phyloP scores from a whole-genome alignment of 1,140 invertebrate genomes.

The Neotoxoptera formosana region DNA sequence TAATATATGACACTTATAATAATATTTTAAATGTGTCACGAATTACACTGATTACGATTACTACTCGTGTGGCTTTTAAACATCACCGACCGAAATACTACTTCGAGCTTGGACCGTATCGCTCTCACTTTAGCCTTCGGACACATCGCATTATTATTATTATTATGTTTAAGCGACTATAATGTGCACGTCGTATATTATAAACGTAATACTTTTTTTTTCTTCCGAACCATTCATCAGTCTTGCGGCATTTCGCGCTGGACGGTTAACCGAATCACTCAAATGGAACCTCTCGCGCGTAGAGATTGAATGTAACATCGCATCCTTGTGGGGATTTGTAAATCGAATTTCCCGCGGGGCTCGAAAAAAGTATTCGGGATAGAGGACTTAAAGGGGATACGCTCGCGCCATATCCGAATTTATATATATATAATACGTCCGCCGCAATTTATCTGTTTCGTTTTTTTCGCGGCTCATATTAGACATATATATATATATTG shows the following conservation, averaged over 20 bases:
- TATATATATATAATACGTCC: background rate
- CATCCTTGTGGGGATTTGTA: slow-evolving; percentile 28
- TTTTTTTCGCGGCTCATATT: background rate
- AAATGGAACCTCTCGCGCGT: background rate
- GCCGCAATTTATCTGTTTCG: background rate
- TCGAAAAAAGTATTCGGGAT: background rate
- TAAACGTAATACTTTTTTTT: background rate
- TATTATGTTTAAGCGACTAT: background rate
- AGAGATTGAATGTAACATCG: slow-evolving; percentile 38
- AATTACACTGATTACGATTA: background rate
- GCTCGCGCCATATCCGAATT: background rate
- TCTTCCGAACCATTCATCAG: background rate
- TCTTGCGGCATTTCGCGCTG: background rate
- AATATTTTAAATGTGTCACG: background rate
- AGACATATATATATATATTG: background rate
- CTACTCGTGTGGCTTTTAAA: background rate
- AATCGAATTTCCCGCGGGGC: slow-evolving; percentile 44
- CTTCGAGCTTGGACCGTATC: background rate
- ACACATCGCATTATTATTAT: background rate
- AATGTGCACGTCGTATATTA: background rate
- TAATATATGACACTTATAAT: background rate
- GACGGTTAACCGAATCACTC: slow-evolving; percentile 27
- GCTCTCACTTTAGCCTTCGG: background rate
- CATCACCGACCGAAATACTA: background rate
- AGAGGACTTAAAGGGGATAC: background rate